A percentile compares a stretch with the other conserved stretches of the same genome.
Evolutionary conservation across 2,113 vertebrate genomes (phyloP).

Genomic region (Carassius gibelio): DNA sequence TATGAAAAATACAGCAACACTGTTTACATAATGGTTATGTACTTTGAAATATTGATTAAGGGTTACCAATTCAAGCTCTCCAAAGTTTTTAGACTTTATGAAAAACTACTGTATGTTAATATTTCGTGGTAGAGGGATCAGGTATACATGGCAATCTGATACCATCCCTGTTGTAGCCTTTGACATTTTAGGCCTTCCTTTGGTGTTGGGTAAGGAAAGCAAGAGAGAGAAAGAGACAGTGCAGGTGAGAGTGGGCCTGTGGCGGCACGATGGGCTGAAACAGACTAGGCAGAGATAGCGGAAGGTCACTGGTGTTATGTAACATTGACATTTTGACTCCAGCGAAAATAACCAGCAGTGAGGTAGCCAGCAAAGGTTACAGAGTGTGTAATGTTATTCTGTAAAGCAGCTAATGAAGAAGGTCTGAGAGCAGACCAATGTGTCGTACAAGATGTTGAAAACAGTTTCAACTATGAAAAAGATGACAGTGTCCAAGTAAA

Average conservation of each 20-base stretch:
- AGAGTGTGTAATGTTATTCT: constrained; percentile 20
- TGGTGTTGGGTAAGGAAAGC: constrained; percentile 24
- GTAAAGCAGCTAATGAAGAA: constrained; percentile 18
- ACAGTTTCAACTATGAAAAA: not conserved
- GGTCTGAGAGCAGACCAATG: not conserved
- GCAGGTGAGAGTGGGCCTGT: constrained; percentile 25
- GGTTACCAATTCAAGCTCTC: not conserved
- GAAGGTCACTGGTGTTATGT: constrained; percentile 68
- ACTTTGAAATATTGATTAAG: not conserved
- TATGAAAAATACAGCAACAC: not conserved
- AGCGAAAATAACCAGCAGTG: constrained; percentile 71
- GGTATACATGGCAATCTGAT: constrained; percentile 55
- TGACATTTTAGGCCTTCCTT: constrained; percentile 66
- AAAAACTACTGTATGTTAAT: constrained; percentile 1
- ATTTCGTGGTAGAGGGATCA: constrained; percentile 11
- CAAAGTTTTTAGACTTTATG: constrained; percentile 17
- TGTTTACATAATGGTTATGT: not conserved
- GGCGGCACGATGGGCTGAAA: not conserved
- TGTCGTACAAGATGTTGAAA: not conserved
- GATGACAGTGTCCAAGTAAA: not conserved
- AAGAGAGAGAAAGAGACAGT: constrained; percentile 30
- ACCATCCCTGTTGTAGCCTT: constrained; percentile 68
- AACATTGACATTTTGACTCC: constrained; percentile 69
- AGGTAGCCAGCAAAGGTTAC: constrained; percentile 75
- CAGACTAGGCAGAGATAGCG: not conserved